A percentile compares a stretch with the other conserved stretches of the same genome.
Evolutionary conservation across 1,140 invertebrate species (phyloP).

Genomic region (Pogonus chalceus): DNA sequence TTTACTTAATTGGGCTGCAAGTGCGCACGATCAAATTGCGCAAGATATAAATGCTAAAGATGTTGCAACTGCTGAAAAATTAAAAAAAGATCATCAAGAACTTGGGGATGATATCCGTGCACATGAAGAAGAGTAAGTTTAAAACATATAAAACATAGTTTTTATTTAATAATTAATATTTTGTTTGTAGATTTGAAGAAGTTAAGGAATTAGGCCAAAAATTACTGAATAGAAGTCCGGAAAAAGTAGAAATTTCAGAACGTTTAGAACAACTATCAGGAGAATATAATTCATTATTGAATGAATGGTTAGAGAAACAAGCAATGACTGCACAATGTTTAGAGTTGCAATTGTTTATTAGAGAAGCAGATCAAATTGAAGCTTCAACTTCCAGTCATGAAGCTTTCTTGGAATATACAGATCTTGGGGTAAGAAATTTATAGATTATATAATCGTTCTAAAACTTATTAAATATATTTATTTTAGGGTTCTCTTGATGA

Average conservation of each 20-base stretch:
- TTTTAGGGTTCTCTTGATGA: constrained; percentile 80
- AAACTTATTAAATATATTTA: constrained; percentile 5
- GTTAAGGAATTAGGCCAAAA: constrained; percentile 67
- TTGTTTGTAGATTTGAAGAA: constrained; percentile 56
- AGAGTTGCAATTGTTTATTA: constrained; percentile 84
- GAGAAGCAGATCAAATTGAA: constrained; percentile 95
- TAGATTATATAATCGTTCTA: neutral
- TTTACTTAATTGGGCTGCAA: constrained; percentile 64
- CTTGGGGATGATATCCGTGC: constrained; percentile 84
- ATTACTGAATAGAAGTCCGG: constrained; percentile 57
- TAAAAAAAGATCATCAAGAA: constrained; percentile 87
- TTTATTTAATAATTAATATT: constrained; percentile 1
- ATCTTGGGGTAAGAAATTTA: constrained; percentile 63
- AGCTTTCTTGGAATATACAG: constrained; percentile 81
- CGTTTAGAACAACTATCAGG: constrained; percentile 61
- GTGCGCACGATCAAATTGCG: constrained; percentile 71
- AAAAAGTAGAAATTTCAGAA: constrained; percentile 57
- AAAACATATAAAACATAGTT: neutral
- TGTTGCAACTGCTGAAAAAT: constrained; percentile 79
- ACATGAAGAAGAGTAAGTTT: constrained; percentile 70
- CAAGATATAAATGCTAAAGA: constrained; percentile 75
- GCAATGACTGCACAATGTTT: constrained; percentile 74
- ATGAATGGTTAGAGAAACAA: constrained; percentile 75
- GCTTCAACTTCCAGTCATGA: constrained; percentile 89
- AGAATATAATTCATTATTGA: constrained; percentile 64